A percentile compares a stretch with the other conserved stretches of the same genome.
These are phyloP conservation scores for Gallirallus australis DNA, from an alignment of 2,797 vertebrate species.

Conservation along the genomic window DNA sequence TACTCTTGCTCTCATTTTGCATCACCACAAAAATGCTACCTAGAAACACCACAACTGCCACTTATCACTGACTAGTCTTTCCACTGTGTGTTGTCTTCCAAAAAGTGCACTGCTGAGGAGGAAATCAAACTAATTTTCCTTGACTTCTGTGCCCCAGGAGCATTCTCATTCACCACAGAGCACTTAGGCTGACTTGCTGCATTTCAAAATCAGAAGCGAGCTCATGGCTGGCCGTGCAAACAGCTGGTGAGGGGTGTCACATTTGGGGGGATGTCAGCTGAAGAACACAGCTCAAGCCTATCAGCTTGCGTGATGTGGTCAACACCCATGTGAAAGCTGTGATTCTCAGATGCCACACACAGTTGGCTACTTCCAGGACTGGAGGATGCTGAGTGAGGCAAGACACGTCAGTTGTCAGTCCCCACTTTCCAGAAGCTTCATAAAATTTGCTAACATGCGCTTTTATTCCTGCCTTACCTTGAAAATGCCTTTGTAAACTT, in stretches of 20 bases:
- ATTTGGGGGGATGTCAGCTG: neutral
- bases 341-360: neutral
- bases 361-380: neutral
- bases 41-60: neutral
- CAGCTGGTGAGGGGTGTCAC: neutral
- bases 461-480: neutral
- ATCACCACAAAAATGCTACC: neutral
- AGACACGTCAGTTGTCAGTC: neutral
- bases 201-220: neutral
- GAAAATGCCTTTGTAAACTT: neutral
- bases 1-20: neutral
- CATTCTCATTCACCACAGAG: neutral
- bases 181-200: rapidly evolving
- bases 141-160: neutral
- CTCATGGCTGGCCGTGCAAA: neutral
- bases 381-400: neutral
- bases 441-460: neutral
- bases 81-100: neutral
- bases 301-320: neutral
- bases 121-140: neutral
- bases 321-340: neutral
- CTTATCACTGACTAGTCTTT: neutral
- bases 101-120: neutral
- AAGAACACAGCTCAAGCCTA: neutral
- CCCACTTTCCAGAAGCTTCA: neutral